Conservation (phyloP, 2,888 invertebrate genomes). For the Ganaspis brasiliensis region DNA sequence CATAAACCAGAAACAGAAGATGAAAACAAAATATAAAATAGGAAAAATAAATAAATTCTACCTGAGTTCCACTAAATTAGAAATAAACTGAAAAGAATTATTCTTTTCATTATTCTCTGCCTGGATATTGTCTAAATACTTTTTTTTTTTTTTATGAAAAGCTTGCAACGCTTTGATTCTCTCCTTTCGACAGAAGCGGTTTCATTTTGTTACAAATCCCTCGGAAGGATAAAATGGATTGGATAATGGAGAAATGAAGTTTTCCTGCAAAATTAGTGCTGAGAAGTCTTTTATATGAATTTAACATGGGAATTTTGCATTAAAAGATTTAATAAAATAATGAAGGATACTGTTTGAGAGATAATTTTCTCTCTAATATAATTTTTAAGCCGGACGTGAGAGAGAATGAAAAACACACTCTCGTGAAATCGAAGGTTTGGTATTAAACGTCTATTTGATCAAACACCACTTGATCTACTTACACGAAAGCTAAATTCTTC, state of each 20-base stretch:
- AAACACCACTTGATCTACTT: slow-evolving; percentile 34
- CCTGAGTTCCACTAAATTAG: background rate
- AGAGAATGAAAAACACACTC: background rate
- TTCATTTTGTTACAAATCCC: slow-evolving; percentile 6
- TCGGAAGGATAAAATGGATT: slow-evolving; percentile 1
- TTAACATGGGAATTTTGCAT: background rate
- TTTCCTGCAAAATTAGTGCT: slow-evolving; percentile 1
- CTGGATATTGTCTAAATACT: background rate
- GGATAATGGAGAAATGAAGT: slow-evolving; percentile 7
- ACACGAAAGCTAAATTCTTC: slow-evolving; percentile 3
- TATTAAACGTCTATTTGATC: slow-evolving; percentile 27
- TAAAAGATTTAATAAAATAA: background rate
- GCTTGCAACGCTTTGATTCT: background rate
- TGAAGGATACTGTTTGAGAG: background rate
- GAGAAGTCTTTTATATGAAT: slow-evolving; percentile 15
- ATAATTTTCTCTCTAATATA: background rate
- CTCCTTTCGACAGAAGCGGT: background rate
- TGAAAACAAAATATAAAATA: too few relatives aligned
- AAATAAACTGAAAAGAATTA: background rate
- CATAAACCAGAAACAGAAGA: too few relatives aligned
- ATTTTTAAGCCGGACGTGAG: background rate
- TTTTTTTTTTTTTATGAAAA: background rate
- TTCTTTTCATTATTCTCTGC: background rate
- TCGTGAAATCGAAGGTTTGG: background rate
- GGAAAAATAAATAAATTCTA: background rate